phyloP scores from a whole-genome alignment of 2,113 vertebrate species.

The Rhabdornis inornatus region DNA sequence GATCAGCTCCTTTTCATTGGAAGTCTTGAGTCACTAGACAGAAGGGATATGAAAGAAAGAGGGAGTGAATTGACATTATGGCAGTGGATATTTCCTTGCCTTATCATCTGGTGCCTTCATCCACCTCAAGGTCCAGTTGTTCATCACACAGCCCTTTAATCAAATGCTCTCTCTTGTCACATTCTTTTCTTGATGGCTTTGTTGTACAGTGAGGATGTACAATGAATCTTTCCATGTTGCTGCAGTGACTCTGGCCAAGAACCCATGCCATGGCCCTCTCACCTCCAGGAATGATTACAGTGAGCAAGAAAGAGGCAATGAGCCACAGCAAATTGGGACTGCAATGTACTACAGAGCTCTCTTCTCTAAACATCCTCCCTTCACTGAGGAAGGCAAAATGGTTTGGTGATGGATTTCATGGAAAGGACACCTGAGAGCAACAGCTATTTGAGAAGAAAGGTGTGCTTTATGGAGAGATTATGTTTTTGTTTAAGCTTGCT shows the following conservation, averaged over 20 bases:
- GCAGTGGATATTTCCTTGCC: neutral
- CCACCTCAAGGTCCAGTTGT: neutral
- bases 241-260: neutral
- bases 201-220: neutral
- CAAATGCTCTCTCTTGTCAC: neutral
- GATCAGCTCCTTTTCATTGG: neutral
- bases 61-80: neutral
- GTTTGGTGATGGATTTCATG: neutral
- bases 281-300: neutral
- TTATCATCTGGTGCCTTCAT: neutral
- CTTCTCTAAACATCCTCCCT: neutral
- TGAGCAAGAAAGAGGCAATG: neutral
- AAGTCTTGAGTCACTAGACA: neutral
- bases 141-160: neutral
- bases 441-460: neutral
- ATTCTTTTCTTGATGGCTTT: neutral
- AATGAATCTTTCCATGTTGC: neutral
- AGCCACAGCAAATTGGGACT: neutral
- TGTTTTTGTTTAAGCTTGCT: constrained; percentile 29
- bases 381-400: neutral
- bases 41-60: neutral
- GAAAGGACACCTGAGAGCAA: neutral
- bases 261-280: neutral
- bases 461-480: neutral
- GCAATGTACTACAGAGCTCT: neutral